phyloP scores from a whole-genome alignment of 2,113 vertebrate genomes.

The Stercorarius parasiticus region DNA sequence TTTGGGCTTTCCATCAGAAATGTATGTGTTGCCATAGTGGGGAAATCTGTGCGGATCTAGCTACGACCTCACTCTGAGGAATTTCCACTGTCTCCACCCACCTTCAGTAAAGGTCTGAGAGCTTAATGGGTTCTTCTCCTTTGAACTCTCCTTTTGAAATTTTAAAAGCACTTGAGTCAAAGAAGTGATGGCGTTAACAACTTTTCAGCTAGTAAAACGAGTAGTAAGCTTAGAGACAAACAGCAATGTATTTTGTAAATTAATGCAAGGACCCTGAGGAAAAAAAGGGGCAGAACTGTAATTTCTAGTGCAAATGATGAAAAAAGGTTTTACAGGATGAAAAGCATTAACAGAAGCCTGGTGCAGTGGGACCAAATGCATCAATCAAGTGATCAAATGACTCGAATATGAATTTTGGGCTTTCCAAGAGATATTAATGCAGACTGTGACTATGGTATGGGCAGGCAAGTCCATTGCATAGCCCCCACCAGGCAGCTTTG shows the following conservation, averaged over 20 bases:
- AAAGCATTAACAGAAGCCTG: background rate
- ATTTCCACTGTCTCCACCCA: background rate
- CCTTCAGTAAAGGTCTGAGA: background rate
- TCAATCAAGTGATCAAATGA: background rate
- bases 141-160: background rate
- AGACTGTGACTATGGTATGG: background rate
- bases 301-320: background rate
- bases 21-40: too few relatives aligned
- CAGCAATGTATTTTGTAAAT: background rate
- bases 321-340: background rate
- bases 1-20: background rate
- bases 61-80: background rate
- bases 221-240: background rate
- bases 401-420: background rate
- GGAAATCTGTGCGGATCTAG: background rate
- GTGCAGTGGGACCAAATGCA: background rate
- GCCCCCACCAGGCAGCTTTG: rapidly evolving
- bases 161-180: background rate
- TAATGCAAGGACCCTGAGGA: background rate
- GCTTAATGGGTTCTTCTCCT: background rate
- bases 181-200: background rate
- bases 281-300: background rate
- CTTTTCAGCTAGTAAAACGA: background rate
- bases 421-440: background rate
- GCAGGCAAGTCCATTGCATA: background rate